Evolutionary conservation across 2,888 invertebrate genomes (phyloP).

Genomic region (Microctonus aethiopoides): DNA sequence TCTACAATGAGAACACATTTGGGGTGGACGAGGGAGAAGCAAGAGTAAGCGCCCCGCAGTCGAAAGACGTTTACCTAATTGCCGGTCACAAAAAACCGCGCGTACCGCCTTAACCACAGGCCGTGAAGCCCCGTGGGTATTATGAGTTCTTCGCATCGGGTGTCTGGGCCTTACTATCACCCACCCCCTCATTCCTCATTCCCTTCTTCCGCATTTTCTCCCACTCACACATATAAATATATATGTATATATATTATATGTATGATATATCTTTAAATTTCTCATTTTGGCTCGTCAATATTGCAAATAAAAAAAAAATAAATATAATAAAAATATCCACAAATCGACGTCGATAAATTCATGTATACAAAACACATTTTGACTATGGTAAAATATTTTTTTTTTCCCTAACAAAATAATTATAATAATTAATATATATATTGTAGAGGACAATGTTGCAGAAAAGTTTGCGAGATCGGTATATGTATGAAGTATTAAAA

Average conservation of each 20-base stretch:
- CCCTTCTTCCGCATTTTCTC: conserved; percentile 28
- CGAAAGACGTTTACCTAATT: conserved; percentile 67
- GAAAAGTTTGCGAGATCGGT: not conserved
- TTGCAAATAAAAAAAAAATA: not conserved
- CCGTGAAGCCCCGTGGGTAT: conserved; percentile 58
- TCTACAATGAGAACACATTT: conserved; percentile 61
- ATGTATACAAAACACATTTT: not conserved
- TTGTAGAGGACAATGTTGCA: not conserved
- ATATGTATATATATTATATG: conserved; percentile 8
- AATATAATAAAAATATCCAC: not conserved
- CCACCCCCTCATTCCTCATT: not conserved
- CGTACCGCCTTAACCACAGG: conserved; percentile 68
- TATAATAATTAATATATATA: not conserved
- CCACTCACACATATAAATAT: not conserved
- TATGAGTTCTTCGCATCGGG: conserved; percentile 43
- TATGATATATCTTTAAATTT: too few species aligned
- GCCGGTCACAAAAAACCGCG: conserved; percentile 64
- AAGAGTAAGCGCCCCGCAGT: conserved; percentile 6
- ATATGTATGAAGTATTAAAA: not conserved
- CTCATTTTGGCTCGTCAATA: not conserved
- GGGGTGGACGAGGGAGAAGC: conserved; percentile 42
- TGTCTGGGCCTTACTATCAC: conserved; percentile 21
- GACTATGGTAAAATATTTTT: not conserved
- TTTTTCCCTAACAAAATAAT: not conserved
- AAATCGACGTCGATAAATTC: too few species aligned